phyloP scores from a whole-genome alignment of 2,797 vertebrate genomes.

The Notamacropus eugenii region DNA sequence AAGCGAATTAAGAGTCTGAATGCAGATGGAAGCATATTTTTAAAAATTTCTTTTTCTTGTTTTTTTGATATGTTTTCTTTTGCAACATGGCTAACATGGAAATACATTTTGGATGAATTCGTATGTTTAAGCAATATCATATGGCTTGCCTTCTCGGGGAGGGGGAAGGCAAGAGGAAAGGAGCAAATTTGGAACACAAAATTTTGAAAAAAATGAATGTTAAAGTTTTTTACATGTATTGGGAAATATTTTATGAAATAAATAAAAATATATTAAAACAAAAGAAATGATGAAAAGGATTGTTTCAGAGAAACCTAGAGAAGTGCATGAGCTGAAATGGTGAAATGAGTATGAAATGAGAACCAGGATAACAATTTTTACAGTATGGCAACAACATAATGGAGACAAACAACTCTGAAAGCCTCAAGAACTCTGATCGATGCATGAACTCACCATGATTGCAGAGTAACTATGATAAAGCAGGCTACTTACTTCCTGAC shows the following conservation, averaged over 20 bases:
- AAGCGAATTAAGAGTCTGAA: neutral
- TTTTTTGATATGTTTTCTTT: neutral
- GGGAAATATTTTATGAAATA: neutral
- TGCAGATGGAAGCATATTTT: neutral
- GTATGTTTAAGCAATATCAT: neutral
- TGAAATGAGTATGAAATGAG: neutral
- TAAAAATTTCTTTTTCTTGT: neutral
- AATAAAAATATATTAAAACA: neutral
- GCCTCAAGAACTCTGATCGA: neutral
- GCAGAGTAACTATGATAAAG: neutral
- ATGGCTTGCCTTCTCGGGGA: neutral
- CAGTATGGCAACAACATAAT: neutral
- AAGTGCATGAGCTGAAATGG: neutral
- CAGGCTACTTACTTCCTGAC: neutral
- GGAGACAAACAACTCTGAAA: neutral
- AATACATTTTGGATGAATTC: neutral
- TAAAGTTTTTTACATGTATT: neutral
- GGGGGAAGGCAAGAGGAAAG: neutral
- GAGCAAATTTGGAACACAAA: neutral
- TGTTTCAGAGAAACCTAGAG: neutral
- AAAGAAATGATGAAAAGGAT: neutral
- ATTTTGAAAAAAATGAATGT: neutral
- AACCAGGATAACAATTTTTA: neutral
- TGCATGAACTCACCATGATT: neutral
- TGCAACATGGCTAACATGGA: neutral